Evolutionary conservation across 37 sponge, comb jelly and placozoan species (phyloP).

Genomic region (Chondrilla cf. caribensis): DNA sequence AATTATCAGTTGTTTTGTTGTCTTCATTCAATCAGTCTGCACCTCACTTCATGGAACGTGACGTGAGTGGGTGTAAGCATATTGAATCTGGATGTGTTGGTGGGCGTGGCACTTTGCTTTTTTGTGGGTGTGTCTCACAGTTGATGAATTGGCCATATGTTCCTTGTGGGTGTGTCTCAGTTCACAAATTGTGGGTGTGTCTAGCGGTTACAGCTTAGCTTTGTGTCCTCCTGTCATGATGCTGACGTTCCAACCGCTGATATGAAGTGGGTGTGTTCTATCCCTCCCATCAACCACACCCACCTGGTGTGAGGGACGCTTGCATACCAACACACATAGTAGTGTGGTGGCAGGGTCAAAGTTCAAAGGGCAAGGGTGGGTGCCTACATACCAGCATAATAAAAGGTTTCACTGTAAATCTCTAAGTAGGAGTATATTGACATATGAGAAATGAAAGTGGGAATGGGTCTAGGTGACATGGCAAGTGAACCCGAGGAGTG

Average conservation of each 20-base stretch:
- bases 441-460: too few relatives aligned
- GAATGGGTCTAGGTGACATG: too few relatives aligned
- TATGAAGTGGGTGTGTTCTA: neutral
- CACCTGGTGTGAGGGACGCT: conserved; percentile 7
- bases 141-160: neutral
- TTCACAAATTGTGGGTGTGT: neutral
- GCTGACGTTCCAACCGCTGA: conserved; percentile 9
- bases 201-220: neutral
- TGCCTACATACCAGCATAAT: too few relatives aligned
- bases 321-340: neutral
- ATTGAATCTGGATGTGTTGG: neutral
- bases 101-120: neutral
- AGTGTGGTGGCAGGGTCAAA: too few relatives aligned
- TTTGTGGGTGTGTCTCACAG: neutral
- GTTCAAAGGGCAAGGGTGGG: too few relatives aligned
- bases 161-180: neutral
- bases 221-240: neutral
- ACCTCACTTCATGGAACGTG: neutral
- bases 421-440: too few relatives aligned
- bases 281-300: conserved; percentile 5
- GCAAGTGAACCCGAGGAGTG: too few relatives aligned
- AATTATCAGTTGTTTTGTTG: conserved; percentile 1
- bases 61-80: neutral
- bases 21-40: neutral
- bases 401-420: too few relatives aligned